These are phyloP conservation scores for Drosophila trichaetosa DNA, from an alignment of 2,888 invertebrate species.

Conservation along the genomic window DNA sequence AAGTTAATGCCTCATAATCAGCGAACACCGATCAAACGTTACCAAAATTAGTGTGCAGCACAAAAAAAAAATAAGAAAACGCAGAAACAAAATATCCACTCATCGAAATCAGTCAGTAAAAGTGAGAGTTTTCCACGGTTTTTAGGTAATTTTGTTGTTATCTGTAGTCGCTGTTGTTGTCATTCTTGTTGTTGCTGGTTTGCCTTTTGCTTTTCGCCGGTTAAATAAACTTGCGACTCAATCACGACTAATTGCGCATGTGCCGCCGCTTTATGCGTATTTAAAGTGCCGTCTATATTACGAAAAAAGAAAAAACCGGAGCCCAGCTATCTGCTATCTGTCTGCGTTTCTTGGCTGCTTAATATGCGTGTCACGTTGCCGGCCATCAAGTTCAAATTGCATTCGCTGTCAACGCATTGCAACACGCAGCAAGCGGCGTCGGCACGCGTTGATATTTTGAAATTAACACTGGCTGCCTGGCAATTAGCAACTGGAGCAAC, in stretches of 20 bases:
- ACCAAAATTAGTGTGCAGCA: conserved; percentile 28
- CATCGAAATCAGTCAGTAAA: conserved; percentile 62
- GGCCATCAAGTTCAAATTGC: conserved; percentile 83
- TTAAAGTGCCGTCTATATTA: conserved; percentile 75
- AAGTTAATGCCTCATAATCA: conserved; percentile 33
- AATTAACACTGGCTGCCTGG: conserved; percentile 65
- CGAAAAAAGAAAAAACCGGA: conserved; percentile 53
- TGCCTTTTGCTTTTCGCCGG: conserved; percentile 57
- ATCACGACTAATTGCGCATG: conserved; percentile 81
- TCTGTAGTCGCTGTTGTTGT: conserved; percentile 28
- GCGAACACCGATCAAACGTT: conserved; percentile 17
- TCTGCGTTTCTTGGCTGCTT: conserved; percentile 51
- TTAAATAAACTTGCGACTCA: conserved; percentile 77
- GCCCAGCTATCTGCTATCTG: conserved; percentile 41
- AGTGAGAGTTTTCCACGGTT: conserved; percentile 79
- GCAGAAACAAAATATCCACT: conserved; percentile 34
- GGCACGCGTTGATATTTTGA: conserved; percentile 76
- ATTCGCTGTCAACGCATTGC: conserved; percentile 81
- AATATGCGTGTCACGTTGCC: conserved; percentile 82
- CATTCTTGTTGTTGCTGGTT: conserved; percentile 33
- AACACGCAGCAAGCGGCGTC: conserved; percentile 45
- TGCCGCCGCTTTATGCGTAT: conserved; percentile 73
- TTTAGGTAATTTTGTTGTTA: conserved; percentile 59
- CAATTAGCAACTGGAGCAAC: conserved; percentile 24
- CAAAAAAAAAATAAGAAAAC: conserved; percentile 31